Base-by-base conservation (phyloP, 2,113 vertebrate species). In the Zosterops pallidus region DNA sequence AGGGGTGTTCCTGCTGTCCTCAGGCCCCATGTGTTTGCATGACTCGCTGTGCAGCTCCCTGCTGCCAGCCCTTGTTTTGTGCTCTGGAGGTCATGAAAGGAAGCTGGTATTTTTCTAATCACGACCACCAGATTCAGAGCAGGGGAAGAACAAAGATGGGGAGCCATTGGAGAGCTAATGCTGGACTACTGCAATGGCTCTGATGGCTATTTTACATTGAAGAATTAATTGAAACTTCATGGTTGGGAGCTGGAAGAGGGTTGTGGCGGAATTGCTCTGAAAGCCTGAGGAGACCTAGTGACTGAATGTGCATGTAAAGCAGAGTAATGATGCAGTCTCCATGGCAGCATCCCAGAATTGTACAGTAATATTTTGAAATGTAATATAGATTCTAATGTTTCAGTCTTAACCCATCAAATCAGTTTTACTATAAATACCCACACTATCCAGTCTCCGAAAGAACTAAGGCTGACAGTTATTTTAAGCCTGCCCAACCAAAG, bases 291-390 rank as follows among this genome's bases (percentile, higher is more conserved):
- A 95, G 88, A 86, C 72, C 93, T 71, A 78, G 68, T 75, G 64
- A 57, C 76, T 93, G 79, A 75, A 37, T 2, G 10, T 0, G 3
- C 79, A 46, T 75, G 60, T 92, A 64, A 94, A 97, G 90, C 37
- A 86, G 80, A 85, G 64, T 56, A 72, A 77, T 68, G 81, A 60
- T 95, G 79, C 79, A 60, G 93, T 97, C 72, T 1, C 93, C 92
- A 94, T 97, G 93, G 92, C 80, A 97, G 92, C 95, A 92, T 81
- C 85, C 92, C 85, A 81, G 71, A 93, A 86, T 5, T 67, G 56
- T 83, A 83, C 83, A 78, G 90, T 83, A 97, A 93, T 95, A 94
- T 86, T 97, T 96, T 95, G 85, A 95, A 95, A 88, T 92, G 85
- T 78, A 93, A 95, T 93, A 96, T 56, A 90, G 85, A 94, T 78